phyloP scores from a whole-genome alignment of 1,140 invertebrate species.

The Eumeta japonica region DNA sequence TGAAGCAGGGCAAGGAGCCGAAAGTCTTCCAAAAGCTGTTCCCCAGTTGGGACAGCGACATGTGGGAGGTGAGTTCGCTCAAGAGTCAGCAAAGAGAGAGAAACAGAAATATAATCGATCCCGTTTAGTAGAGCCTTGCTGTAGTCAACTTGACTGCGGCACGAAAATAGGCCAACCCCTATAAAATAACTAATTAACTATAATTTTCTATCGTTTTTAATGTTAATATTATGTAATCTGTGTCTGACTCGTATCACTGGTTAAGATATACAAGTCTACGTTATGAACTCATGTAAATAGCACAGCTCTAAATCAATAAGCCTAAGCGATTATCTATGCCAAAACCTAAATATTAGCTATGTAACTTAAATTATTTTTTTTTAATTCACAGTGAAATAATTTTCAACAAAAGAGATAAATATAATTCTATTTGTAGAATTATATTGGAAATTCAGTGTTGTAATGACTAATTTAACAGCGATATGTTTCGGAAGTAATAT shows the following conservation, averaged over 20 bases:
- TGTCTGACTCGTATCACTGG: not conserved
- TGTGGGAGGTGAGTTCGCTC: conserved; percentile 60
- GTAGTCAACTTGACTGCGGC: no score
- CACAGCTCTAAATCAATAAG: not conserved
- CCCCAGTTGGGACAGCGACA: conserved; percentile 64
- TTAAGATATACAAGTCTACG: no score
- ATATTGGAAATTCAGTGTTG: conserved; percentile 1
- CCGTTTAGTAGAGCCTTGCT: not conserved
- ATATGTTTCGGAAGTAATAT: not conserved
- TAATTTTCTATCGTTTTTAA: not conserved
- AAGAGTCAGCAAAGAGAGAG: not conserved
- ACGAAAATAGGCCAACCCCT: not conserved
- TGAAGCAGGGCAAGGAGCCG: conserved; percentile 70
- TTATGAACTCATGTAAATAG: no score
- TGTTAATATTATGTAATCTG: not conserved
- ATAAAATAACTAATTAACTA: not conserved
- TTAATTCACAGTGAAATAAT: no score
- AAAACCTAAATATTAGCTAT: not conserved
- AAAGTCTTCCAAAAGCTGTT: conserved; percentile 68
- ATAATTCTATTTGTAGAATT: not conserved
- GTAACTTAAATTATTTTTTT: not conserved
- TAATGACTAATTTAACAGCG: not conserved
- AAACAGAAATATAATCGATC: not conserved
- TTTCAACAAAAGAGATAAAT: no score
- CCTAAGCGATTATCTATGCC: not conserved